These are phyloP conservation scores for Spinus pinus DNA, from an alignment of 2,797 vertebrate genomes.

Conservation along the genomic window DNA sequence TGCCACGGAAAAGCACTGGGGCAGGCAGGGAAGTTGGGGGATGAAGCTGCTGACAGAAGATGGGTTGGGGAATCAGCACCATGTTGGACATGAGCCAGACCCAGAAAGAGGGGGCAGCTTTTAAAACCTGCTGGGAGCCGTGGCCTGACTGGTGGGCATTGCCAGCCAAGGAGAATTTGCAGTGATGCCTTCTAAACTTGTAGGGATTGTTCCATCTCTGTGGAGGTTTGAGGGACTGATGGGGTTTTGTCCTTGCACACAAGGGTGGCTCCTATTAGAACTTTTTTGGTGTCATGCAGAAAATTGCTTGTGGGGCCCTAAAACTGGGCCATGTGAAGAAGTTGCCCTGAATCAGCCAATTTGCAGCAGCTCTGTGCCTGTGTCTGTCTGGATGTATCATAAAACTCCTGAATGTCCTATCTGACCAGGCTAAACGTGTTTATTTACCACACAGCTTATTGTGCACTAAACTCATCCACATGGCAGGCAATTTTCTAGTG, in stretches of 20 bases:
- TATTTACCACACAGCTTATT: slow-evolving; percentile 50
- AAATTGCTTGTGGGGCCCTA: not conserved
- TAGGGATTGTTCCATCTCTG: accelerated
- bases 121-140: not conserved
- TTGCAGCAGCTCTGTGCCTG: not conserved
- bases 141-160: not conserved
- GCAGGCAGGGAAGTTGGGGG: accelerated
- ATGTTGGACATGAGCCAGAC: not conserved
- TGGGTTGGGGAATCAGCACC: not conserved
- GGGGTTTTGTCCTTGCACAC: not conserved
- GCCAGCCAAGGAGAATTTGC: not conserved
- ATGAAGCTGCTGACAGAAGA: not conserved
- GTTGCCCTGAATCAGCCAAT: not conserved
- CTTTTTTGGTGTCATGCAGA: not conserved
- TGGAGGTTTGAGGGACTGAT: not conserved
- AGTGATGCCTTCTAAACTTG: not conserved
- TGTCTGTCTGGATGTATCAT: not conserved
- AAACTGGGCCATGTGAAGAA: not conserved
- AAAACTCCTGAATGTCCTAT: not conserved
- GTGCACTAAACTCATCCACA: slow-evolving; percentile 46
- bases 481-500: slow-evolving; percentile 58
- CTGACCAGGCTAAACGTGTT: slow-evolving; percentile 37
- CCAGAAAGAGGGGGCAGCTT: not conserved
- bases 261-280: not conserved
- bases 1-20: not conserved